Evolutionary conservation across 2,113 vertebrate species (phyloP).

Genomic region (Acrocephalus kingi): DNA sequence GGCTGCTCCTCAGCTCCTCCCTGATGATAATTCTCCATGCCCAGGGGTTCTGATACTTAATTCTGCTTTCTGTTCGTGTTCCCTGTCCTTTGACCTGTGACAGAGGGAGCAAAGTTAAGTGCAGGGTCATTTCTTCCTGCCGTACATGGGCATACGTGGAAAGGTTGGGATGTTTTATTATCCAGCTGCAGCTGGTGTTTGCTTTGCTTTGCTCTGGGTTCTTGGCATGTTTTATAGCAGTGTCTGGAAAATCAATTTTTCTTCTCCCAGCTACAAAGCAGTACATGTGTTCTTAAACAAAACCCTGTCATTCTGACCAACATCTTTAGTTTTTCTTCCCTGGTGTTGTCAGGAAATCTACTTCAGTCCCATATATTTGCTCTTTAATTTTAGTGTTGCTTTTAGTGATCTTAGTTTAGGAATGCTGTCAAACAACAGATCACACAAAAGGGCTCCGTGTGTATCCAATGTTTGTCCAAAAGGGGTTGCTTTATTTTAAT

Average conservation of each 20-base stretch:
- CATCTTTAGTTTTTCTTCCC: not conserved
- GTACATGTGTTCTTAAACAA: conserved; percentile 33
- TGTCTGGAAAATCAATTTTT: conserved; percentile 62
- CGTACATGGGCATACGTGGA: not conserved
- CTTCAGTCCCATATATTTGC: not conserved
- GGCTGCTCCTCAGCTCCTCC: not conserved
- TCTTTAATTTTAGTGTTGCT: conserved; percentile 14
- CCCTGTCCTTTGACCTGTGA: not conserved
- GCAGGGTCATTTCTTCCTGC: not conserved
- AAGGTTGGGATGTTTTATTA: not conserved
- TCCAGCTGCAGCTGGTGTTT: not conserved
- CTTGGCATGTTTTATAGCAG: conserved; percentile 27
- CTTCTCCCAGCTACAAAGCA: conserved; percentile 21
- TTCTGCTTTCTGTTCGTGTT: not conserved
- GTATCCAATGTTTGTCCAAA: not conserved
- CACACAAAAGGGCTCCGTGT: not conserved
- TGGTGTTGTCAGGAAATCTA: not conserved
- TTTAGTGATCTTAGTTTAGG: not conserved
- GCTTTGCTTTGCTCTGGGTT: conserved; percentile 9
- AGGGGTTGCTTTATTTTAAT: not conserved
- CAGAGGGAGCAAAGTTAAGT: not conserved
- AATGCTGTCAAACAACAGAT: not conserved
- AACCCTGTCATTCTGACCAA: not conserved
- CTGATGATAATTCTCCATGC: not conserved
- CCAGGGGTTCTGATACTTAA: not conserved